phyloP scores from a whole-genome alignment of 2,888 invertebrate genomes.

The Dusona sp. region DNA sequence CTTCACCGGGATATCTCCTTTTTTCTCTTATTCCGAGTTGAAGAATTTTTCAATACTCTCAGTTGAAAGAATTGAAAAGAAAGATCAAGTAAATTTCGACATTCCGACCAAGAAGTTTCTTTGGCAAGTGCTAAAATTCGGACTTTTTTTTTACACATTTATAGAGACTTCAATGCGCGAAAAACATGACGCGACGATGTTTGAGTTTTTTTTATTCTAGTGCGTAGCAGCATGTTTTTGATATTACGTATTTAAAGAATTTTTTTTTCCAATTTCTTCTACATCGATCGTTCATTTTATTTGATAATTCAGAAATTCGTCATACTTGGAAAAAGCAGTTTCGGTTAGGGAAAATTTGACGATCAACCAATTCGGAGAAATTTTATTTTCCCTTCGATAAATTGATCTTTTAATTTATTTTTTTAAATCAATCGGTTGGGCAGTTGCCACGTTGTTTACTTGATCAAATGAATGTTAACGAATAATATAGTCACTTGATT shows the following conservation, averaged over 20 bases:
- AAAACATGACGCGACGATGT: neutral
- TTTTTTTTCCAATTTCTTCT: neutral
- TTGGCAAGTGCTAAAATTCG: neutral
- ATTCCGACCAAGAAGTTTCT: neutral
- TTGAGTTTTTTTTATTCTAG: neutral
- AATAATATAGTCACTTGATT: neutral
- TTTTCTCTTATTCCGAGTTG: neutral
- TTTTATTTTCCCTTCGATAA: neutral
- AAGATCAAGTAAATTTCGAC: neutral
- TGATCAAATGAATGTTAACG: neutral
- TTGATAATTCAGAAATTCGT: neutral
- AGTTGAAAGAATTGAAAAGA: neutral
- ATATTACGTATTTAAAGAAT: neutral
- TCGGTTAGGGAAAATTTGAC: neutral
- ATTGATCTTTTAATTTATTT: neutral
- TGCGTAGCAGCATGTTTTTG: neutral
- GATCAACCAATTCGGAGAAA: neutral
- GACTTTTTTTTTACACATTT: neutral
- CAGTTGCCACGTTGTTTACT: neutral
- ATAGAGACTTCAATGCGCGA: conserved; percentile 11
- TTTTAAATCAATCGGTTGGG: neutral
- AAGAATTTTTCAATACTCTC: neutral
- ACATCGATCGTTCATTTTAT: neutral
- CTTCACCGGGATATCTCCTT: neutral
- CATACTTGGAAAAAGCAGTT: neutral